Percentiles rank a stretch among this genome's conserved stretches.
Evolutionary conservation across 2,888 invertebrate genomes (phyloP).

Genomic region (Trissolcus brochymenae): DNA sequence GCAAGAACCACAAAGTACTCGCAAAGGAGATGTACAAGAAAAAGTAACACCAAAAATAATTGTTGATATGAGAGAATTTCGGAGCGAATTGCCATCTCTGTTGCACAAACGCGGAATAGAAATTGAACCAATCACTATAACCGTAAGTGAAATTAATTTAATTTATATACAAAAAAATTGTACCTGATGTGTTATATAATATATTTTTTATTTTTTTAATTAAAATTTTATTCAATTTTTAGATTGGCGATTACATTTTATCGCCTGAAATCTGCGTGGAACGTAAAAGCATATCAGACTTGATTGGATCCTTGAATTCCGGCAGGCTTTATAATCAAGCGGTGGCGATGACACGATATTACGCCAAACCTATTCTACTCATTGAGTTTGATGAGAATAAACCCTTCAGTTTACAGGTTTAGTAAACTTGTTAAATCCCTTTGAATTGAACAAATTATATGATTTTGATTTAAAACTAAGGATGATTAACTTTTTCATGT

Average conservation of each 20-base stretch:
- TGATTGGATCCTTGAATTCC: constrained; percentile 95
- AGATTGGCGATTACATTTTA: constrained; percentile 98
- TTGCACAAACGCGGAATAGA: constrained; percentile 95
- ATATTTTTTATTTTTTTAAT: background rate
- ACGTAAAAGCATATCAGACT: constrained; percentile 95
- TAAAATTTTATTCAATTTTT: background rate
- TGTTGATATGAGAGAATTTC: constrained; percentile 98
- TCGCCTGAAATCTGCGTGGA: constrained; percentile 98
- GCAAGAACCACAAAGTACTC: constrained; percentile 77
- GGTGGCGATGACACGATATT: constrained; percentile 93
- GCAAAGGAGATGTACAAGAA: constrained; percentile 80
- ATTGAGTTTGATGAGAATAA: constrained; percentile 98
- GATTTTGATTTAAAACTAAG: too few relatives aligned
- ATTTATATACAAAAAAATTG: background rate
- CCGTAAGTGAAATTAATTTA: constrained; percentile 76
- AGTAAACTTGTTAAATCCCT: background rate
- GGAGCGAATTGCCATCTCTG: constrained; percentile 95
- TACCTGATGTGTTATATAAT: background rate
- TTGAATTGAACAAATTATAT: background rate
- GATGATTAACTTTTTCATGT: too few relatives aligned
- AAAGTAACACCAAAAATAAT: constrained; percentile 79
- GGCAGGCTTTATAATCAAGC: constrained; percentile 97
- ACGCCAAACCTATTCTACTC: constrained; percentile 90
- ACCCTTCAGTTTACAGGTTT: constrained; percentile 91
- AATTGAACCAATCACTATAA: constrained; percentile 91